These are phyloP conservation scores for Aulostomus chinensis DNA, from an alignment of 2,797 vertebrate species.

Conservation along the genomic window DNA sequence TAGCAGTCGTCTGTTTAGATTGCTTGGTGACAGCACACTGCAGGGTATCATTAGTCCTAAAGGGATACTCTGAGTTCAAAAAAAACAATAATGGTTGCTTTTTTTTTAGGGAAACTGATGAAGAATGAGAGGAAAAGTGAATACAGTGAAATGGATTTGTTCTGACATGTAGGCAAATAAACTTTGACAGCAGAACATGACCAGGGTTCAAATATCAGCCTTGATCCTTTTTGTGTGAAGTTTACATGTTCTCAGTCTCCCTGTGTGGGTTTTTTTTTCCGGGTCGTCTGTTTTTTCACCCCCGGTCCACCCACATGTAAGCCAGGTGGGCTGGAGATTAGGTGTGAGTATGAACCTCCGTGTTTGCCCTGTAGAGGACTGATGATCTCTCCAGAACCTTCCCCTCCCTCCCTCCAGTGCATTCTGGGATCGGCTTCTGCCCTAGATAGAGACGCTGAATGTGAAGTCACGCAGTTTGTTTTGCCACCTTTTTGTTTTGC, in stretches of 20 bases:
- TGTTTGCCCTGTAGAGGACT: conserved; percentile 32
- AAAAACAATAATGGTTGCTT: background rate
- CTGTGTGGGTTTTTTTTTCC: conserved; percentile 46
- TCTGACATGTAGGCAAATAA: conserved; percentile 51
- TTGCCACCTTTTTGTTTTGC: conserved; percentile 27
- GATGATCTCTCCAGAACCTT: conserved; percentile 51
- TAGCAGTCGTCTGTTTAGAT: background rate
- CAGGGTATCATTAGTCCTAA: background rate
- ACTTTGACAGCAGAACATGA: conserved; percentile 40
- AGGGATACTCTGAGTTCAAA: background rate
- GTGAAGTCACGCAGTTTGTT: conserved; percentile 8
- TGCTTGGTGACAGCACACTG: background rate
- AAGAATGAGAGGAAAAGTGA: background rate
- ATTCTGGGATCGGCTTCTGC: conserved; percentile 34
- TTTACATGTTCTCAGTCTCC: conserved; percentile 55
- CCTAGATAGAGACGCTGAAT: conserved; percentile 8
- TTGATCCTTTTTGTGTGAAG: conserved; percentile 61
- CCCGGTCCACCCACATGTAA: conserved; percentile 55
- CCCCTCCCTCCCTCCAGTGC: conserved; percentile 30
- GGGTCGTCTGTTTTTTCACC: conserved; percentile 58
- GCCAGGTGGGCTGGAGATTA: conserved; percentile 60
- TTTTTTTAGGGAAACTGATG: background rate
- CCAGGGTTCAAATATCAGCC: conserved; percentile 43
- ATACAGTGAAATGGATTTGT: conserved; percentile 26
- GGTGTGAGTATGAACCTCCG: conserved; percentile 25